Evolutionary conservation across 2,113 vertebrate genomes (phyloP), one percentile per base, ranked within the genome.

Genomic region (Spilogale gracilis): DNA sequence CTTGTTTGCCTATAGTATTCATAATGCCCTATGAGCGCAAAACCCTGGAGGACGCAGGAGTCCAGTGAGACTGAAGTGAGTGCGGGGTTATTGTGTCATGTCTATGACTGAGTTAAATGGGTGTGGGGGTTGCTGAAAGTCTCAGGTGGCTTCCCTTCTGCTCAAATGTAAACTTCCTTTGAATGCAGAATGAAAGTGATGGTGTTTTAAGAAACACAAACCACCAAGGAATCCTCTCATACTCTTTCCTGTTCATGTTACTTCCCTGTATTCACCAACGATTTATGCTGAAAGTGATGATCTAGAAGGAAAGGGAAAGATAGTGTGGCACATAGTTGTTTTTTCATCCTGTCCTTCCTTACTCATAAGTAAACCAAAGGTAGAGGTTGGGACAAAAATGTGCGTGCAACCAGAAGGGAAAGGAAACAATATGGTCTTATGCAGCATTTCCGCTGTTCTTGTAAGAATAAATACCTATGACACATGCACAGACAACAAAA

Each of bases 271-370:
- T 58, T 32, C 73, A 58, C 30, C 30, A 71, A 30, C 20, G 10
- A 9, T 32, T 25, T n/a, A 13, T 45, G 45, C 56, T n/a, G 21
- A 82, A 80, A 84, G 48, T 12, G 48, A 61, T 73, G 27, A 27
- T 27, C 2, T 30, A 25, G 45, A 74, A 89, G 63, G 56, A 89
- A 65, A 17, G 5, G 23, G 69, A 80, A 67, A 73, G 60, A 20
- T 0, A 12, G 9, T 25, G 17, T 8, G 1, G 11, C 3, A 23
- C 17, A 2, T 14, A 1, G 20, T 67, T 69, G 4, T 9, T 45
- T 87, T 56, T 18, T 67, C 69, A 73, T 71, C 30, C 71, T 9
- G 8, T 50, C 9, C 23, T 61, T 18, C 38, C 50, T 88, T 63
- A 81, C n/a, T 61, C 76, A 13, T 45, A 3, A 58, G 81, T 30